Evolutionary conservation across 2,888 invertebrate genomes (phyloP), one percentile per base, ranked within the genome.

Genomic region (Chrysolina oricalcia): DNA sequence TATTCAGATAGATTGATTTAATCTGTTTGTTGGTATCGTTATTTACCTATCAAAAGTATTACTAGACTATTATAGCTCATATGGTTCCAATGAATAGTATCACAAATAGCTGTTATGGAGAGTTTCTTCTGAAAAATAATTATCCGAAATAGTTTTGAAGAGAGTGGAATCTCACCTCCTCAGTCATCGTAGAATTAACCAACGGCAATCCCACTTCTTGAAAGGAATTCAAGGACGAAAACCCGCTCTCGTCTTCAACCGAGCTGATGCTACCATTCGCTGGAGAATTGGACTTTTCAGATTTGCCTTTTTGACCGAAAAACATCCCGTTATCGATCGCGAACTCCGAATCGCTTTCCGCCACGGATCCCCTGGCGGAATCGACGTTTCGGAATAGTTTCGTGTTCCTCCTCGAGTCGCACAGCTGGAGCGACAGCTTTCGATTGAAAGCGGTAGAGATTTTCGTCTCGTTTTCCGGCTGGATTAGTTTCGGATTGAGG

Each of bases 171-270:
- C 76, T 74, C 79, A 83, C 83, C 72, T 81, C 83, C 19, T 81
- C 81, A 21, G 78, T 77, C 77, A 81, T 79, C n/a, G 84, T 84
- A 35, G 86, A 85, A 76, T 85, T 84, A n/a, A 85, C 78, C n/a
- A 86, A 27, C 6, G 94, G 94, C 83, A 95, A 89, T 13, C 95
- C 95, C 64, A 95, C 92, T 85, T 96, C 95, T 88, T 95, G 95
- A 86, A 95, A 95, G 9, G 95, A 95, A 87, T 93, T 95, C 91
- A 96, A 94, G 10, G 95, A 95, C 15, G 95, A 95, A 88, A 96
- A 96, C 40, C 96, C 96, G 85, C 95, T 96, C 87, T 96, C 96
- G 83, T 95, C 95, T 86, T 96, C 96, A 11, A 90, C 89, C 0
- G 89, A 88, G 79, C 88, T 87, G 15, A 88, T 84, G 75, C 87